Evolutionary conservation across 2,113 vertebrate species (phyloP).

Genomic region (Noturus placidus): DNA sequence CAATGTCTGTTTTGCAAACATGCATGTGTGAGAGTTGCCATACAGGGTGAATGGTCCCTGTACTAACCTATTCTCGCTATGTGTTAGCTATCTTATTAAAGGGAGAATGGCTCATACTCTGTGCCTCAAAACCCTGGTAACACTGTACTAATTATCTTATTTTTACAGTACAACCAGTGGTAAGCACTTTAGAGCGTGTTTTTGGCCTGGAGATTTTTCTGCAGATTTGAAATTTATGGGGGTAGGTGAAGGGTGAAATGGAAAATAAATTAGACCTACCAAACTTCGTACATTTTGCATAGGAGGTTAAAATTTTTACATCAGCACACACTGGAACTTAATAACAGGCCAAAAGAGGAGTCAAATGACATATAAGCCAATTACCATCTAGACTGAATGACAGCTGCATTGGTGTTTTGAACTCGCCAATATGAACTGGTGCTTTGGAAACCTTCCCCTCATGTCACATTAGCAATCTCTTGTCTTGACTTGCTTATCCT

Average conservation of each 20-base stretch:
- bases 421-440: not conserved
- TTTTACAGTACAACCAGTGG: not conserved
- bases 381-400: not conserved
- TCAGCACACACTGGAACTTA: not conserved
- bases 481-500: too few species aligned
- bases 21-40: not conserved
- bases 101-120: not conserved
- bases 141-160: not conserved
- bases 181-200: not conserved
- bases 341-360: not conserved
- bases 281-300: not conserved
- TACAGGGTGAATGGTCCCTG: not conserved
- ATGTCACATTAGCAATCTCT: not conserved
- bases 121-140: not conserved
- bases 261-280: not conserved
- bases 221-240: not conserved
- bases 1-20: not conserved
- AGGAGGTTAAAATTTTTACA: not conserved
- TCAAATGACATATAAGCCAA: not conserved
- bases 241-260: not conserved
- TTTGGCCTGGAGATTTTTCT: not conserved
- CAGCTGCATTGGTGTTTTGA: not conserved
- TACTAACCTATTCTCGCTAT: not conserved
- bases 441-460: not conserved
- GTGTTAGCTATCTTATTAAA: not conserved